Percentiles rank a stretch among this genome's conserved stretches.
Evolutionary conservation across 2,888 invertebrate species (phyloP).

Genomic region (Pyrgus malvae): DNA sequence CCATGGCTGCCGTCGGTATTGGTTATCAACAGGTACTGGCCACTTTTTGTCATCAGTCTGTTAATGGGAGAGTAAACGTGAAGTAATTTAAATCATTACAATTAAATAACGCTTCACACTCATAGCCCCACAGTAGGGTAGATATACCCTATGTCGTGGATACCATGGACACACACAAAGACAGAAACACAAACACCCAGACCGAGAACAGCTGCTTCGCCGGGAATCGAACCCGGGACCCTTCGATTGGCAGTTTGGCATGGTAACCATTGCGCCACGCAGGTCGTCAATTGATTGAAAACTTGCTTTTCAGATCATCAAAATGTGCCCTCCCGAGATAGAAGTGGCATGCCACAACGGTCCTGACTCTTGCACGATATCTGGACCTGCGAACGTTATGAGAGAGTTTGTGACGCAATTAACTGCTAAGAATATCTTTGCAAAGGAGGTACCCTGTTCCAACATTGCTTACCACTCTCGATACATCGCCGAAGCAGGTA

Average conservation of each 20-base stretch:
- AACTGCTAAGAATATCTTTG: slow-evolving; percentile 63
- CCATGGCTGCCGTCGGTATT: slow-evolving; percentile 94
- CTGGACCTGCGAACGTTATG: slow-evolving; percentile 86
- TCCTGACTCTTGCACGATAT: slow-evolving; percentile 88
- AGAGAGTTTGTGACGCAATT: slow-evolving; percentile 76
- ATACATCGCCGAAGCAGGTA: slow-evolving; percentile 86
- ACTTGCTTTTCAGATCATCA: slow-evolving; percentile 45
- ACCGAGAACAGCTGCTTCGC: too few relatives aligned
- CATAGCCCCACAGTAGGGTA: too few relatives aligned
- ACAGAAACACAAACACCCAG: too few relatives aligned
- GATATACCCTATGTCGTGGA: too few relatives aligned
- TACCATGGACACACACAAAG: too few relatives aligned
- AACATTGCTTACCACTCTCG: slow-evolving; percentile 95
- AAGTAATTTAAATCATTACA: background rate
- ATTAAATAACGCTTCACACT: background rate
- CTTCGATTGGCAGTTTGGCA: too few relatives aligned
- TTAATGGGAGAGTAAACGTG: too few relatives aligned
- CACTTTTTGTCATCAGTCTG: background rate
- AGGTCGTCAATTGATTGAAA: background rate
- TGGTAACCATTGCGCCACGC: background rate
- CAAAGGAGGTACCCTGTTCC: slow-evolving; percentile 82
- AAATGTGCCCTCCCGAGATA: slow-evolving; percentile 77
- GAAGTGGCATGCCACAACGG: slow-evolving; percentile 92
- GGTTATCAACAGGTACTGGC: slow-evolving; percentile 77
- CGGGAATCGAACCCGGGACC: too few relatives aligned